A percentile compares a stretch with the other conserved stretches of the same genome.
These are phyloP conservation scores for Phytoseiulus persimilis DNA, from an alignment of 2,888 invertebrate species.

Conservation along the genomic window DNA sequence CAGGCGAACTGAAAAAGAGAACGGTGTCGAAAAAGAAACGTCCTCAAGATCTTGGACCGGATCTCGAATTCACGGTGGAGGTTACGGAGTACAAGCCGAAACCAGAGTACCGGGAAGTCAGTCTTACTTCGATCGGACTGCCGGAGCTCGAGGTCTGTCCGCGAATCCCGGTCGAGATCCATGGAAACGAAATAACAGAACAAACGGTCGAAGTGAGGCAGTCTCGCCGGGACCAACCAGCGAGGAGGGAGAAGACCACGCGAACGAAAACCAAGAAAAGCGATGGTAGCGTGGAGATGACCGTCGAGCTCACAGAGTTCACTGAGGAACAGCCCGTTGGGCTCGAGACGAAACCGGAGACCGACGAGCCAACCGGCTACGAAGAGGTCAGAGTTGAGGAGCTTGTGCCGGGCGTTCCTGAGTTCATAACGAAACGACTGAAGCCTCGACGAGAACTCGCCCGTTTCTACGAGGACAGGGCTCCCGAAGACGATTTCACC, in stretches of 20 bases:
- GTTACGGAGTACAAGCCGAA: neutral
- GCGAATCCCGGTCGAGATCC: neutral
- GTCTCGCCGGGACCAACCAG: neutral
- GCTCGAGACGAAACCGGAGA: neutral
- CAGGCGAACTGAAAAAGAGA: neutral
- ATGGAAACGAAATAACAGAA: neutral
- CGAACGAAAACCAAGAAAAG: neutral
- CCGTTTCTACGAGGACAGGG: conserved; percentile 9
- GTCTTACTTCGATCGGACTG: neutral
- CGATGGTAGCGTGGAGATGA: conserved; percentile 16
- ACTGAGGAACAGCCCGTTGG: neutral
- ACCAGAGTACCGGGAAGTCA: neutral
- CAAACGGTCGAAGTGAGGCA: neutral
- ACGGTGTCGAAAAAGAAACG: neutral
- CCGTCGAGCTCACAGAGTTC: neutral
- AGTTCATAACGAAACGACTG: conserved; percentile 18
- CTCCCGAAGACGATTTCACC: conserved; percentile 19
- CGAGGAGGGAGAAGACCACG: neutral
- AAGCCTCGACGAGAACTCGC: conserved; percentile 15
- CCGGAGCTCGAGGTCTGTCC: neutral
- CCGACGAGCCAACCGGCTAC: neutral
- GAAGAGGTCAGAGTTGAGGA: neutral
- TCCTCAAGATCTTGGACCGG: neutral
- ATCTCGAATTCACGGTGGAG: neutral
- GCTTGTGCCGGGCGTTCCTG: conserved; percentile 6